Conservation (phyloP, 2,113 vertebrate species). For the Pseudopodoces humilis region DNA sequence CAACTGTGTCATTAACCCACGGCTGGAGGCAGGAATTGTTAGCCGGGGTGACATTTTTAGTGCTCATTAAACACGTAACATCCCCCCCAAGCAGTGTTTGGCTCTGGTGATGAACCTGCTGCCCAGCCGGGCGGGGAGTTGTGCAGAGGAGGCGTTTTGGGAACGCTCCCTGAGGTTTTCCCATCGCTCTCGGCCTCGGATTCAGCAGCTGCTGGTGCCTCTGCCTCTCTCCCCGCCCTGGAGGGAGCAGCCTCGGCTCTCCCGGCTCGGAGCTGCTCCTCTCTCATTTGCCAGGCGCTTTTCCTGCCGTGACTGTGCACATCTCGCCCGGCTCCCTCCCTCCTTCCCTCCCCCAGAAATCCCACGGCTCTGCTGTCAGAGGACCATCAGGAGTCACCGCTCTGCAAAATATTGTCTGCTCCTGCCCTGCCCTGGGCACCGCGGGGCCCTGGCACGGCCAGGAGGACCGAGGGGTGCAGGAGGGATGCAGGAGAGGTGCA, state of each 20-base stretch:
- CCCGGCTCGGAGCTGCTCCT: background rate
- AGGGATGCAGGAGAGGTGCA: background rate
- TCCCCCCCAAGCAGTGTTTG: background rate
- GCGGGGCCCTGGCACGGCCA: too few relatives aligned
- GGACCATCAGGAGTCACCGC: background rate
- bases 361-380: background rate
- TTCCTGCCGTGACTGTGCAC: slow-evolving; percentile 11
- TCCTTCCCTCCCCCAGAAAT: background rate
- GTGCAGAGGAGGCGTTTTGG: background rate
- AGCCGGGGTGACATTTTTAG: background rate
- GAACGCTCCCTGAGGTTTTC: background rate
- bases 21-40: background rate
- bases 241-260: background rate
- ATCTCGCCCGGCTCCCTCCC: background rate
- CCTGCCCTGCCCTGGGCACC: background rate
- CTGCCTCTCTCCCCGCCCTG: background rate
- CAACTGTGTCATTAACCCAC: accelerated
- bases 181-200: accelerated
- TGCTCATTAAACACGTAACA: background rate
- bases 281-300: background rate
- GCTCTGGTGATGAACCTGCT: accelerated
- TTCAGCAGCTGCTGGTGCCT: background rate
- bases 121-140: background rate
- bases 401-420: background rate
- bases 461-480: background rate